These are phyloP conservation scores for Echiichthys vipera DNA, from an alignment of 2,797 vertebrate genomes.

Conservation along the genomic window DNA sequence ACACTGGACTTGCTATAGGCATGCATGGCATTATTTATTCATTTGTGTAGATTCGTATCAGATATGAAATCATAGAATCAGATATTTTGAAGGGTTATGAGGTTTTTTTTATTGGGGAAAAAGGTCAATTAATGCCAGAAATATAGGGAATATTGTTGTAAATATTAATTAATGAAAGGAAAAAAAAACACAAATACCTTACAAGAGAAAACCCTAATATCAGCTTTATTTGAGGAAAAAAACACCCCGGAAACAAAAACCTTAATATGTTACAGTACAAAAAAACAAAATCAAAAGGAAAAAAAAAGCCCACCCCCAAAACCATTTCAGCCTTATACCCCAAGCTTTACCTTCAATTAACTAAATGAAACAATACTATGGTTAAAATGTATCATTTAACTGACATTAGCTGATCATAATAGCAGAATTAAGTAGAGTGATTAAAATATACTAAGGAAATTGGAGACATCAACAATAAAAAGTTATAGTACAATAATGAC, in stretches of 20 bases:
- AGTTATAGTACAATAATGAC: conserved; percentile 74
- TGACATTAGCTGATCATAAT: conserved; percentile 69
- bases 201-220: conserved; percentile 68
- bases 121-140: conserved; percentile 39
- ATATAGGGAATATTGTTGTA: conserved; percentile 20
- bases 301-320: conserved; percentile 38
- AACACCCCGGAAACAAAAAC: conserved; percentile 59
- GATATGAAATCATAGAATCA: not conserved
- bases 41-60: not conserved
- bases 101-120: conserved; percentile 29
- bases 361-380: conserved; percentile 68
- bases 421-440: conserved; percentile 76
- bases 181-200: conserved; percentile 50
- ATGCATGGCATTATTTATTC: not conserved
- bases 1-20: not conserved
- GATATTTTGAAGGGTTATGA: conserved; percentile 12
- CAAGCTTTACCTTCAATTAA: conserved; percentile 65
- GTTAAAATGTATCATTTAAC: conserved; percentile 69
- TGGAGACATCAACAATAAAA: conserved; percentile 73
- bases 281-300: conserved; percentile 32
- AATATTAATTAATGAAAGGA: conserved; percentile 28
- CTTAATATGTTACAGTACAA: conserved; percentile 71
- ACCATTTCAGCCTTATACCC: conserved; percentile 45
- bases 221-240: conserved; percentile 71
- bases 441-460: conserved; percentile 77